Base-by-base conservation (phyloP, 2,797 vertebrate genomes). In the Coreius guichenoti region DNA sequence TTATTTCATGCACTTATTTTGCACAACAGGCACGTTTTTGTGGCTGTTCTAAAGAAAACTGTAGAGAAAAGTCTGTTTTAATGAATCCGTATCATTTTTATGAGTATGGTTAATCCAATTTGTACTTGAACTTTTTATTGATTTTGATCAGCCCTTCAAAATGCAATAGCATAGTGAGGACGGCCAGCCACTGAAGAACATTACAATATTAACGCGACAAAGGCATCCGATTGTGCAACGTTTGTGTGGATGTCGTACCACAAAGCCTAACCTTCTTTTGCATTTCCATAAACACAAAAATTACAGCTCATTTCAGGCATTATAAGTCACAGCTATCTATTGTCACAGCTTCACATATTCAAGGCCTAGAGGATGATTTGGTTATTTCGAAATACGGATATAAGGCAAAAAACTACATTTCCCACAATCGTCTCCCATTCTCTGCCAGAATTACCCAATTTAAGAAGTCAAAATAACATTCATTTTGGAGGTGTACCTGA, bases 291-390 rank as follows among this genome's bases (percentile, higher is more conserved):
- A 76, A 82, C 77, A 29, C 7, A 19, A 61, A 36, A 17, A 43
- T 75, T 63, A 56, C 43, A 86, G 61, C 31, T 79, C 45, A 70
- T 79, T 73, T 80, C 61, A 49, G 72, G 80, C 23, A 72, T 80
- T 73, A 49, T 51, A 43, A 43, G 39, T 43, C 39, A 43, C 39
- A 43, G 39, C 39, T 43, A 43, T 11, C 72, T 88, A 86, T 88
- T 85, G 92, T 95, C 94, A 94, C 92, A 95, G 91, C 91, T 93
- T 93, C 84, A 85, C 87, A 86, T 89, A 84, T 45, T 83, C 86
- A 88, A 90, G 88, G 88, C 86, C 47, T 14, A 82, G 87, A 73
- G 86, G 65, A 87, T 80, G 87, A 91, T 87, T 82, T 86, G 68
- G 70, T 80, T 65, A 80, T 65, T 43, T 39, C 23, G 26, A 85